Conservation (phyloP, 2,113 vertebrate species). For the Hypomesus transpacificus region DNA sequence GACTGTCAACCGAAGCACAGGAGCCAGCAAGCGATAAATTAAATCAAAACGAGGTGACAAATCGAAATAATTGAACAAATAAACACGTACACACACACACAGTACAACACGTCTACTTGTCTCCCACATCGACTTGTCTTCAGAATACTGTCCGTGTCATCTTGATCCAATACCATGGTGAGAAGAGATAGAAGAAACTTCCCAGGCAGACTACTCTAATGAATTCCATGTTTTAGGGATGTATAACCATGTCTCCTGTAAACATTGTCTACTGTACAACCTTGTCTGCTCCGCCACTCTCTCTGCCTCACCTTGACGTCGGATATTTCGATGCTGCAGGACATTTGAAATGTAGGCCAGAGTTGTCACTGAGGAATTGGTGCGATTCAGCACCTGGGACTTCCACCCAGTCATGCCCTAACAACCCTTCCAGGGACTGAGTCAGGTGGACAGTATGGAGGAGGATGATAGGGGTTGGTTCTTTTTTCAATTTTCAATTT, state of each 20-base stretch:
- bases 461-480: slow-evolving; percentile 10
- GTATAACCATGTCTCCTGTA: too few relatives aligned
- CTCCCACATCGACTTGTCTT: too few relatives aligned
- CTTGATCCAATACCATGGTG: too few relatives aligned
- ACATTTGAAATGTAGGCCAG: neutral
- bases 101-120: neutral
- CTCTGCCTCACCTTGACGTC: neutral
- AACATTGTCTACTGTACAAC: too few relatives aligned
- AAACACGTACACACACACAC: slow-evolving; percentile 1
- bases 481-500: neutral
- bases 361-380: slow-evolving; percentile 11
- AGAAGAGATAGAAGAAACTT: too few relatives aligned
- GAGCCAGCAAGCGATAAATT: slow-evolving; percentile 9
- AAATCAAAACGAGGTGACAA: neutral
- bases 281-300: neutral
- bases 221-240: too few relatives aligned
- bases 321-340: neutral
- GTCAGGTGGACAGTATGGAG: neutral
- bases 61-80: neutral
- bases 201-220: too few relatives aligned
- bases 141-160: too few relatives aligned
- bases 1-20: neutral
- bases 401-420: neutral
- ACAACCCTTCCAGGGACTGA: slow-evolving; percentile 3
- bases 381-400: neutral